Evolutionary conservation across 2,797 vertebrate species (phyloP).

Genomic region (Merluccius polli): DNA sequence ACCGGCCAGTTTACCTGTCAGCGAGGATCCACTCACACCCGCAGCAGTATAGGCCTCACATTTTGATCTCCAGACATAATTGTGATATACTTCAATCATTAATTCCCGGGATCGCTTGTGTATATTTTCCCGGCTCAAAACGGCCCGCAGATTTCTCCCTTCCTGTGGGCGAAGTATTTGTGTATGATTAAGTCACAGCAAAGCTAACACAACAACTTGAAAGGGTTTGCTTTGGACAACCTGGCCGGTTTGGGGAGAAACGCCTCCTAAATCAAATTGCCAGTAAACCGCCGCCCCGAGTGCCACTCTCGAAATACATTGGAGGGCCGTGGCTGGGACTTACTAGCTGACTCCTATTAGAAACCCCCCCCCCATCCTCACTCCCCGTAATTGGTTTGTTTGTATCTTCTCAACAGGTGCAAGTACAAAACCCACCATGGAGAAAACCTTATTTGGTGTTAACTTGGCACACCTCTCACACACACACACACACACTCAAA

Average conservation of each 20-base stretch:
- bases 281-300: neutral
- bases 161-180: constrained; percentile 49
- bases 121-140: constrained; percentile 50
- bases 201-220: constrained; percentile 33
- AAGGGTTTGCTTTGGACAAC: constrained; percentile 43
- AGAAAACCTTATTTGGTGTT: no score
- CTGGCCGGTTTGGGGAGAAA: constrained; percentile 27
- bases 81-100: constrained; percentile 38
- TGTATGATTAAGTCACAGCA: constrained; percentile 45
- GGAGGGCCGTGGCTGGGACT: neutral
- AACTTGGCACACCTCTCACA: no score
- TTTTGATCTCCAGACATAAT: constrained; percentile 51
- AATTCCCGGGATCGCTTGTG: constrained; percentile 34
- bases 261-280: constrained; percentile 31
- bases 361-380: constrained; percentile 5
- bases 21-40: constrained; percentile 55
- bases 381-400: constrained; percentile 9
- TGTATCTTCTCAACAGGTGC: constrained; percentile 18
- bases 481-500: no score
- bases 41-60: constrained; percentile 49
- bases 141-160: constrained; percentile 21
- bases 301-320: neutral
- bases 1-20: constrained; percentile 59
- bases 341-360: neutral
- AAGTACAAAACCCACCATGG: constrained; percentile 18